phyloP scores from a whole-genome alignment of 2,113 vertebrate genomes.

The Eudyptes chrysolophus region DNA sequence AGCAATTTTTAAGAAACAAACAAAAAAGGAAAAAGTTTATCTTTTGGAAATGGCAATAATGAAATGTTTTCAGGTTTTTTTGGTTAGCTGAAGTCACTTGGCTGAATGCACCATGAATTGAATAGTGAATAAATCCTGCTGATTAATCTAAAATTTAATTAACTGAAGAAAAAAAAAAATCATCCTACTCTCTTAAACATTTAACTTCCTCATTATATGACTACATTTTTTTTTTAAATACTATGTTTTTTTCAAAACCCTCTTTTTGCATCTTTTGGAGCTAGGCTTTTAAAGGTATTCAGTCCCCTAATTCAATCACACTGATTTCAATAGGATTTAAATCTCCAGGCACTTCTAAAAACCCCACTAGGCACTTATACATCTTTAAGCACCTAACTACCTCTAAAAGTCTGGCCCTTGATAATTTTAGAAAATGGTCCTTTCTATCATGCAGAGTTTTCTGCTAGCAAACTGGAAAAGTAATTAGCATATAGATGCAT shows the following conservation, averaged over 20 bases:
- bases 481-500: conserved; percentile 70
- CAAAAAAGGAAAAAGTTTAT: background rate
- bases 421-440: conserved; percentile 53
- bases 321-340: conserved; percentile 20
- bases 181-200: background rate
- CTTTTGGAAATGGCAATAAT: background rate
- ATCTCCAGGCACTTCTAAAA: conserved; percentile 25
- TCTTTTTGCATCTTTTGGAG: background rate
- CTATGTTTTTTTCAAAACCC: background rate
- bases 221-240: background rate
- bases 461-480: conserved; percentile 65
- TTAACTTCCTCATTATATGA: background rate
- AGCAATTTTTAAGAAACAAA: background rate
- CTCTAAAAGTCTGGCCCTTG: conserved; percentile 21
- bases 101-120: background rate
- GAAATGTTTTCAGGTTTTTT: background rate
- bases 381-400: conserved; percentile 41
- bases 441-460: conserved; percentile 52
- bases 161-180: background rate
- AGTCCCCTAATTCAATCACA: conserved; percentile 33
- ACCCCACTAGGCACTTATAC: background rate
- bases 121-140: background rate
- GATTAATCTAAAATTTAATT: conserved; percentile 38
- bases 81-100: background rate
- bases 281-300: background rate